Evolutionary conservation across 1,140 invertebrate genomes (phyloP).

Genomic region (Neotoxoptera formosana): DNA sequence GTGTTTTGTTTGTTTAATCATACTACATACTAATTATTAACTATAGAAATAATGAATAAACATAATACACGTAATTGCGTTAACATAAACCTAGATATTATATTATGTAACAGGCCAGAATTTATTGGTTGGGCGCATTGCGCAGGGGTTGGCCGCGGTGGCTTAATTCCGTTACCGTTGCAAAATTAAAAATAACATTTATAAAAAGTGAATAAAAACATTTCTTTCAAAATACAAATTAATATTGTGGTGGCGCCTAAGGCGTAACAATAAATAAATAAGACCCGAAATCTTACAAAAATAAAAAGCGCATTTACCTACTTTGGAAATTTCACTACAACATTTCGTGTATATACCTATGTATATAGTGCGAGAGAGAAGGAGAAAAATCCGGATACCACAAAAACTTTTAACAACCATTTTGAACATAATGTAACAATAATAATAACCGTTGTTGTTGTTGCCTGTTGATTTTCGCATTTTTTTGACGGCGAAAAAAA

Average conservation of each 20-base stretch:
- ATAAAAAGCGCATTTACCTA: not conserved
- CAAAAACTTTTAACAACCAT: not conserved
- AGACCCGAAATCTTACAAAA: not conserved
- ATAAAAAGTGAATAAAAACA: no score
- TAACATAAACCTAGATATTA: no score
- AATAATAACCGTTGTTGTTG: not conserved
- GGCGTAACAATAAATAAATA: not conserved
- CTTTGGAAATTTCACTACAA: not conserved
- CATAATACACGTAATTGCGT: no score
- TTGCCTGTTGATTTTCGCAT: not conserved
- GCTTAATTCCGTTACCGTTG: no score
- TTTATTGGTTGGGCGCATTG: no score
- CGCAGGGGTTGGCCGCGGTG: not conserved
- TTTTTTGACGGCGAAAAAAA: not conserved
- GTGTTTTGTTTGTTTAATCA: no score
- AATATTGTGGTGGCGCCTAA: not conserved
- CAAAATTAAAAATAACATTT: no score
- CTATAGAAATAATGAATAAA: no score
- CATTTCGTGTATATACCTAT: not conserved
- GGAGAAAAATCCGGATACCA: not conserved
- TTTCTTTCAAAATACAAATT: not conserved
- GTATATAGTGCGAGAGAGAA: not conserved
- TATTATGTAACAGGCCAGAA: no score
- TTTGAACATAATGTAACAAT: not conserved
- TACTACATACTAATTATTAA: no score